Base-by-base conservation (phyloP, 2,113 vertebrate species). In the Epinephelus lanceolatus region DNA sequence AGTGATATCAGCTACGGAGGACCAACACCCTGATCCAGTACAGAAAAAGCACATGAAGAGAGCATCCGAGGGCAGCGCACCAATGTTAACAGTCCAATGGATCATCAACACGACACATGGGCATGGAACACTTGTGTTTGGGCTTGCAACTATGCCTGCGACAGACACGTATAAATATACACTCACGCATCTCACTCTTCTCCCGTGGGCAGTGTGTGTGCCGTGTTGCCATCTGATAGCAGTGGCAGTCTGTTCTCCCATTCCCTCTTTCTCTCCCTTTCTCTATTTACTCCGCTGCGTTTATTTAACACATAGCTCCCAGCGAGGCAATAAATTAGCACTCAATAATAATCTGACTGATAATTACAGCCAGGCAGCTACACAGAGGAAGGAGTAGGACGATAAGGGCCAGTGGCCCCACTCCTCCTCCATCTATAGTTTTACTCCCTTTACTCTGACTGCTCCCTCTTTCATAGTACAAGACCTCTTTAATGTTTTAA, bases 251-350 rank as follows among this genome's bases (percentile, higher is more conserved):
- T 86, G 83, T 86, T 86, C 78, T 71, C 63, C 80, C 61, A 1
- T 84, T 76, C 69, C 67, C 62, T 40, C 63, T 42, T 69, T 71
- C 57, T 56, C 61, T 55, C 69, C 62, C 69, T 68, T 76, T 69
- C 86, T 90, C 88, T 94, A 93, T 93, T 94, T 93, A 94, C 94
- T 89, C 87, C n/a, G 61, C 80, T 85, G 80, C 78, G 80, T 94
- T 94, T 94, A 94, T 94, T 94, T 94, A 94, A 94, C 94, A 95
- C 89, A 89, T 87, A 92, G 91, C 93, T 94, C 85, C 87, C 85
- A 85, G 94, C 87, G 71, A 93, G 84, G 81, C 90, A 93, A 94
- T 95, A 93, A 94, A 94, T 94, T 93, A 94, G 89, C 92, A 90
- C 93, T 93, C 92, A 93, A 93, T 94, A 94, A 93, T 91, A 92